Evolutionary conservation across 2,797 vertebrate species (phyloP).

Genomic region (Thalassophryne amazonica): DNA sequence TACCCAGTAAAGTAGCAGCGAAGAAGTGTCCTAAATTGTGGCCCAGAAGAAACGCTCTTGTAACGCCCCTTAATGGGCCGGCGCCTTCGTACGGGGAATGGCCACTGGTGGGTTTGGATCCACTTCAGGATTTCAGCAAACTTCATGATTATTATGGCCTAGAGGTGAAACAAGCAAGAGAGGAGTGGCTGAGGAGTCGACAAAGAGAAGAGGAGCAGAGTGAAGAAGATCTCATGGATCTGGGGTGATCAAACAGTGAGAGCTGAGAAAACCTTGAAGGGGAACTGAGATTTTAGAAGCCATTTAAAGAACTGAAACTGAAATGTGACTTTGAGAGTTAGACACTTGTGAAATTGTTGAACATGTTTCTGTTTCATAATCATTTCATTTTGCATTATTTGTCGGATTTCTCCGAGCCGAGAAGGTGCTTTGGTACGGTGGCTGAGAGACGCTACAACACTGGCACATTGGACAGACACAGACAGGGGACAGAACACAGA

Average conservation of each 20-base stretch:
- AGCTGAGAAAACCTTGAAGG: too few relatives aligned
- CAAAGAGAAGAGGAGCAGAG: conserved; percentile 14
- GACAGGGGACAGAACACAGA: too few relatives aligned
- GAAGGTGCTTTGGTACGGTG: neutral
- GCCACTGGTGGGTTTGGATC: conserved; percentile 67
- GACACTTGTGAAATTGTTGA: conserved; percentile 12
- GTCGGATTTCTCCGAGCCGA: neutral
- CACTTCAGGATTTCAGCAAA: conserved; percentile 74
- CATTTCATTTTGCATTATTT: neutral
- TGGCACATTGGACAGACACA: too few relatives aligned
- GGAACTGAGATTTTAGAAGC: neutral
- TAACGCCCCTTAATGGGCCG: conserved; percentile 76
- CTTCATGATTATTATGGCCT: conserved; percentile 88
- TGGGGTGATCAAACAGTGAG: conserved; percentile 52
- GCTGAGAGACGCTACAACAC: neutral
- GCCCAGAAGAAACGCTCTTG: conserved; percentile 75
- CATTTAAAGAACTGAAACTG: conserved; percentile 21
- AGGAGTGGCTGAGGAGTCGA: conserved; percentile 78
- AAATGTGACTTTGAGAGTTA: neutral
- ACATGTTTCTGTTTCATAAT: neutral
- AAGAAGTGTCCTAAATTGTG: conserved; percentile 77
- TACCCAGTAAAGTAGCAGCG: conserved; percentile 37
- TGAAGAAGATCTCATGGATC: conserved; percentile 64
- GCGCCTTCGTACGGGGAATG: conserved; percentile 70
- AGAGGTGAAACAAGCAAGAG: conserved; percentile 80